Evolutionary conservation across 2,888 invertebrate species (phyloP).

Genomic region (Cantharis nigra): DNA sequence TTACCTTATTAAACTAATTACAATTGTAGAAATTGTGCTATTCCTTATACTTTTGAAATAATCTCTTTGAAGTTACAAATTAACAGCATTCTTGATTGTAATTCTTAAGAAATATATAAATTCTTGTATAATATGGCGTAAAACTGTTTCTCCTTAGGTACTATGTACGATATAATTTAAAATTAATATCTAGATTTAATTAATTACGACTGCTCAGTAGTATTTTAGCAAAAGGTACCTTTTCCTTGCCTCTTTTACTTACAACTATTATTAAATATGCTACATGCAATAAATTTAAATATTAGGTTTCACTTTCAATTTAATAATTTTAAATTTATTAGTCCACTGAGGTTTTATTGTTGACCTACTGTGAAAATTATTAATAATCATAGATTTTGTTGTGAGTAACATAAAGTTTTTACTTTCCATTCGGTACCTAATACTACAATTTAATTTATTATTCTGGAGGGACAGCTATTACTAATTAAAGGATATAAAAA

Average conservation of each 20-base stretch:
- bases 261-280: background rate
- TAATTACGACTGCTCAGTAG: background rate
- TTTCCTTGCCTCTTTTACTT: background rate
- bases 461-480: background rate
- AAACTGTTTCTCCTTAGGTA: background rate
- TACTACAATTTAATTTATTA: background rate
- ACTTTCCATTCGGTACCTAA: background rate
- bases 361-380: background rate
- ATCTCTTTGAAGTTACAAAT: background rate
- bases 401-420: background rate
- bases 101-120: background rate
- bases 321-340: background rate
- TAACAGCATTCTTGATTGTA: background rate
- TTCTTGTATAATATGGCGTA: background rate
- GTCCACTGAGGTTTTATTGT: background rate
- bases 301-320: background rate
- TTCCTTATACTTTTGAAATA: background rate
- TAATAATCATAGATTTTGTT: background rate
- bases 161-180: background rate
- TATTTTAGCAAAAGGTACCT: background rate
- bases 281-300: background rate
- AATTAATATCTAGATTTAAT: background rate
- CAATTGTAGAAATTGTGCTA: conserved; percentile 4
- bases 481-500: background rate
- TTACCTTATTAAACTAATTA: conserved; percentile 14